phyloP scores from a whole-genome alignment of 2,797 vertebrate genomes.

The Parambassis ranga region DNA sequence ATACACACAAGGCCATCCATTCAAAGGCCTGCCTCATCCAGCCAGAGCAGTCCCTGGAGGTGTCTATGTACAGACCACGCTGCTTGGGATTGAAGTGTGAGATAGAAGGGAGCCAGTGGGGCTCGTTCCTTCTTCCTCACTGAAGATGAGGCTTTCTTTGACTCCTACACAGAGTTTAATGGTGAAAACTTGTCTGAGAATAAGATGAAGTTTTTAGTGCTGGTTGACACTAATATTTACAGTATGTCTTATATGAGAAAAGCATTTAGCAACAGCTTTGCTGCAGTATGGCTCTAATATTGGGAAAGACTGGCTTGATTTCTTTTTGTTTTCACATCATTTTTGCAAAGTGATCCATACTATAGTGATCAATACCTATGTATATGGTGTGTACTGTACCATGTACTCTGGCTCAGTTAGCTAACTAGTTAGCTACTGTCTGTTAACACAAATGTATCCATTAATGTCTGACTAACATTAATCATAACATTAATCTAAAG shows the following conservation, averaged over 20 bases:
- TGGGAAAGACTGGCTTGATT: too few relatives aligned
- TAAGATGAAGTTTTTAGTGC: constrained; percentile 9
- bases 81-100: constrained; percentile 53
- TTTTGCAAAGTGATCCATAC: too few relatives aligned
- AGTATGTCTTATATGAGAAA: neutral
- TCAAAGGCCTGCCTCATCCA: constrained; percentile 61
- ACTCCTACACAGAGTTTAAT: constrained; percentile 26
- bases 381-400: too few relatives aligned
- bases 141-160: constrained; percentile 47
- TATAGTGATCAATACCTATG: too few relatives aligned
- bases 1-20: constrained; percentile 67
- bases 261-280: neutral
- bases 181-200: constrained; percentile 37
- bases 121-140: constrained; percentile 26
- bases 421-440: too few relatives aligned
- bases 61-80: constrained; percentile 20
- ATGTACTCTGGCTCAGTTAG: too few relatives aligned
- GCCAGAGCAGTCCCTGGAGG: constrained; percentile 45
- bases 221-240: neutral
- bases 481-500: too few relatives aligned
- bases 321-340: too few relatives aligned
- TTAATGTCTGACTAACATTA: too few relatives aligned
- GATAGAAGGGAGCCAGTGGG: constrained; percentile 33
- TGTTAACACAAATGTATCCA: too few relatives aligned
- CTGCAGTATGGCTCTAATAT: neutral